Evolutionary conservation across 2,888 invertebrate species (phyloP).

Genomic region (Drosophila mayaguana): DNA sequence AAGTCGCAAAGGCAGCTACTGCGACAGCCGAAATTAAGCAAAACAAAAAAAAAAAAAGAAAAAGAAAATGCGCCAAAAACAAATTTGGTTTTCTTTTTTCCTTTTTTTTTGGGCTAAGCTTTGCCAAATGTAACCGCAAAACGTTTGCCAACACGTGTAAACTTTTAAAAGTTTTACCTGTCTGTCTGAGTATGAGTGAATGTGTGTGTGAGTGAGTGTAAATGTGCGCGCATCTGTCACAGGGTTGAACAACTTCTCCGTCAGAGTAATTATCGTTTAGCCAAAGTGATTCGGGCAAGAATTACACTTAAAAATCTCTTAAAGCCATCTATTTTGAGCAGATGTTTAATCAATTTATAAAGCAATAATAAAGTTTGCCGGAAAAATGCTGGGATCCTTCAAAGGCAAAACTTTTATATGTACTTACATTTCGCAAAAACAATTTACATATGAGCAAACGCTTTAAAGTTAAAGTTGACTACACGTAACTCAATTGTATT

Average conservation of each 20-base stretch:
- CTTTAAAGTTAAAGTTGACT: not conserved
- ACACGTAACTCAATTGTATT: not conserved
- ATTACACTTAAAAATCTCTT: slow-evolving; percentile 16
- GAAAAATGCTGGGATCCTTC: not conserved
- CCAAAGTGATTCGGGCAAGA: slow-evolving; percentile 25
- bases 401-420: not conserved
- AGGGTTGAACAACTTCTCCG: slow-evolving; percentile 36
- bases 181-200: slow-evolving; percentile 9
- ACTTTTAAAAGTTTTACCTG: slow-evolving; percentile 50
- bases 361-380: slow-evolving; percentile 3
- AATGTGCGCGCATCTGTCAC: slow-evolving; percentile 44
- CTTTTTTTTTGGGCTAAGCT: slow-evolving; percentile 22
- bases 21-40: slow-evolving; percentile 71
- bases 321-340: slow-evolving; percentile 5
- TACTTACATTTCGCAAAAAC: not conserved
- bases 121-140: slow-evolving; percentile 62
- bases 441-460: not conserved
- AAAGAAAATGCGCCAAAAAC: slow-evolving; percentile 12
- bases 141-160: slow-evolving; percentile 73
- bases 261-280: slow-evolving; percentile 43
- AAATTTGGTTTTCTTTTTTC: slow-evolving; percentile 4
- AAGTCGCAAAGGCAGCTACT: slow-evolving; percentile 56
- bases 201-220: slow-evolving; percentile 28
- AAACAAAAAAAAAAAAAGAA: slow-evolving; percentile 39
- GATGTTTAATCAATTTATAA: slow-evolving; percentile 18